phyloP scores from a whole-genome alignment of 2,888 invertebrate genomes.

The Saturnia japonica region DNA sequence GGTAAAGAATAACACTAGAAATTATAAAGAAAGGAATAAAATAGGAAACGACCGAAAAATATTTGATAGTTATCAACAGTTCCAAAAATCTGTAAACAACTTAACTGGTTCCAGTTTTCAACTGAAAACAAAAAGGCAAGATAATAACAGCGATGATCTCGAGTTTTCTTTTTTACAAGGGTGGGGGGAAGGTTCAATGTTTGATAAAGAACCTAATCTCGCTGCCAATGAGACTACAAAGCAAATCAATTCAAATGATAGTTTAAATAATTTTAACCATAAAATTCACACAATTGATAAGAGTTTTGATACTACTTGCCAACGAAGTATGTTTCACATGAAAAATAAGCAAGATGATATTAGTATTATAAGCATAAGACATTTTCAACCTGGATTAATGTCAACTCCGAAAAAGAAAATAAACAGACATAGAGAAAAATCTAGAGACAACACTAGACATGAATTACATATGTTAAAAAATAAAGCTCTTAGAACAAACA shows the following conservation, averaged over 20 bases:
- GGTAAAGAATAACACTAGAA: constrained; percentile 7
- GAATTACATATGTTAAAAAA: constrained; percentile 3
- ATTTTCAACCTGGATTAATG: constrained; percentile 52
- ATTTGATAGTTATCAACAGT: not conserved
- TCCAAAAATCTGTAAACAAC: not conserved
- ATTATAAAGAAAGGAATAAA: constrained; percentile 21
- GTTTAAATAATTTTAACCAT: not conserved
- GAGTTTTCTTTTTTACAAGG: not conserved
- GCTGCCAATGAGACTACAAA: not conserved
- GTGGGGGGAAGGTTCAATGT: not conserved
- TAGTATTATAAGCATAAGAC: constrained; percentile 20
- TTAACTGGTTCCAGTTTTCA: not conserved
- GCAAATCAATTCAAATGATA: not conserved
- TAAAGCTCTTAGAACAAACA: constrained; percentile 21
- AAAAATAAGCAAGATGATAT: constrained; percentile 1
- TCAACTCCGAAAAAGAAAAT: constrained; percentile 55
- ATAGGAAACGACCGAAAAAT: not conserved
- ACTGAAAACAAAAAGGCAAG: not conserved
- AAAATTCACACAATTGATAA: not conserved
- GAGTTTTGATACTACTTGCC: not conserved
- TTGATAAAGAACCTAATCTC: not conserved
- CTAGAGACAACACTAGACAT: constrained; percentile 13
- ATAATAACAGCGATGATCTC: not conserved
- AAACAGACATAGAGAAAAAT: constrained; percentile 15
- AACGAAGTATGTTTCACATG: not conserved